Percentiles rank a stretch among this genome's conserved stretches.
These are phyloP conservation scores for Thera obeliscata DNA, from an alignment of 2,888 invertebrate species.

Conservation along the genomic window DNA sequence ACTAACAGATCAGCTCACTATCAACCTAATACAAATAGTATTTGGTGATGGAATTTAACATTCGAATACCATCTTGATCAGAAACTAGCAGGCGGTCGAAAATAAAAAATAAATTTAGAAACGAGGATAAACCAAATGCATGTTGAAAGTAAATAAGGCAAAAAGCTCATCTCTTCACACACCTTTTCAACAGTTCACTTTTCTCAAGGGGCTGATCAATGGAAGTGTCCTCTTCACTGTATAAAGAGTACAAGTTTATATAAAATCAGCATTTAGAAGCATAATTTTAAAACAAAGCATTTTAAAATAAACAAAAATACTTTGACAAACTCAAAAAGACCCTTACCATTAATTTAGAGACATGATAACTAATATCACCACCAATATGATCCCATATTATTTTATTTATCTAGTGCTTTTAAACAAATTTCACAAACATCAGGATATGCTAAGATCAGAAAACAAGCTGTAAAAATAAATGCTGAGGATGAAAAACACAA, in stretches of 20 bases:
- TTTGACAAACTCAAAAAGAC: neutral
- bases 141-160: slow-evolving; percentile 2
- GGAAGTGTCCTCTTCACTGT: slow-evolving; percentile 48
- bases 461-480: no score
- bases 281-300: neutral
- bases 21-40: neutral
- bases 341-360: neutral
- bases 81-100: neutral
- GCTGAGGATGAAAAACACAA: neutral
- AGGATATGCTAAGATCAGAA: neutral
- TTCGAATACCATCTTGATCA: neutral
- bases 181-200: slow-evolving; percentile 50
- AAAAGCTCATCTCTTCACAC: slow-evolving; percentile 42
- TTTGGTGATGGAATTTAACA: neutral
- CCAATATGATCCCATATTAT: neutral
- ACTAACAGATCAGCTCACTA: neutral
- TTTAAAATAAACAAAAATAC: neutral
- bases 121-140: no score
- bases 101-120: neutral
- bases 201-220: slow-evolving; percentile 43
- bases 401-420: slow-evolving; percentile 27
- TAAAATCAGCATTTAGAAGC: slow-evolving; percentile 4
- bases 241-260: slow-evolving; percentile 25
- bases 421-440: neutral
- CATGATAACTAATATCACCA: neutral